Evolutionary conservation across 2,113 vertebrate species (phyloP).

Genomic region (Dryoscopus gambensis): DNA sequence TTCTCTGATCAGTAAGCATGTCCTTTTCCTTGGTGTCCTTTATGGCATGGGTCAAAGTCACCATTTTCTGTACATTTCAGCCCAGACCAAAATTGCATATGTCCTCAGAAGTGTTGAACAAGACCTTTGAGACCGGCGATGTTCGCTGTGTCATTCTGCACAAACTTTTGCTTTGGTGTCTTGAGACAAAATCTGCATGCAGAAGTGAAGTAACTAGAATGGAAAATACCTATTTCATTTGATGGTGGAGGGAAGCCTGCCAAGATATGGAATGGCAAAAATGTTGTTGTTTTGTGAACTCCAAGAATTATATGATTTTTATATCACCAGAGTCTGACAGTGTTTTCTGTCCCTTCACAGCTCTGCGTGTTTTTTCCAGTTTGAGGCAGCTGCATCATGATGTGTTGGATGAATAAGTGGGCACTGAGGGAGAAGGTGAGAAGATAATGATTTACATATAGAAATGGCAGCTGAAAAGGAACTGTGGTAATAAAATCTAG

Average conservation of each 20-base stretch:
- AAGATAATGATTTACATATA: not conserved
- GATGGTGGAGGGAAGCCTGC: not conserved
- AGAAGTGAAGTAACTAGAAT: not conserved
- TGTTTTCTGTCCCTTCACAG: not conserved
- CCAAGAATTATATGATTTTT: not conserved
- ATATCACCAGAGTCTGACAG: not conserved
- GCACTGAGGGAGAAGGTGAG: not conserved
- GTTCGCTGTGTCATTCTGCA: not conserved
- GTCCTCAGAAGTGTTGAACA: not conserved
- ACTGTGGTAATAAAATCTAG: not conserved
- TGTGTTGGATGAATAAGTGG: not conserved
- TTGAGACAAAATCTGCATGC: not conserved
- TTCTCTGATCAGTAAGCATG: not conserved
- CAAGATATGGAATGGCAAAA: not conserved
- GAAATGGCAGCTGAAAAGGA: not conserved
- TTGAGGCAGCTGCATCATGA: not conserved
- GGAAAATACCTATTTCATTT: not conserved
- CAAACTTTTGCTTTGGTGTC: not conserved
- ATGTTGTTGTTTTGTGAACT: not conserved
- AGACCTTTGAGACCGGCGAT: not conserved
- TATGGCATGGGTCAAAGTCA: not conserved
- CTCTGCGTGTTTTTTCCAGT: not conserved
- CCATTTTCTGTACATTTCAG: not conserved
- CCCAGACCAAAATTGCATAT: not conserved
- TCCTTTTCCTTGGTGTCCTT: not conserved